Evolutionary conservation across 2,888 invertebrate genomes (phyloP).

Genomic region (Eudasyphora cyanicolor): DNA sequence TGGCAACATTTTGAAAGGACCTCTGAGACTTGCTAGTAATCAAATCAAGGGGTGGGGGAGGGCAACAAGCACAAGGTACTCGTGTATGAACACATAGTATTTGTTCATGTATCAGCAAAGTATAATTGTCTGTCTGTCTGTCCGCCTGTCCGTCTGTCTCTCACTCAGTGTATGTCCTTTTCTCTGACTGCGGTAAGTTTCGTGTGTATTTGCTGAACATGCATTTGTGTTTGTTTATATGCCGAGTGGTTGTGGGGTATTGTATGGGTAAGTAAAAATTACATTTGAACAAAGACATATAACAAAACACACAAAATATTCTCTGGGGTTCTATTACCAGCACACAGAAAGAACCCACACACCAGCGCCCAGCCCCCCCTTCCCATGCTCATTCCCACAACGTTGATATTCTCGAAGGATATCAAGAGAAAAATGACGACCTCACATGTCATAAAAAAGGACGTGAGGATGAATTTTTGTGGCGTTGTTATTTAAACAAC

Average conservation of each 20-base stretch:
- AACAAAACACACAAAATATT: not conserved
- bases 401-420: conserved; percentile 16
- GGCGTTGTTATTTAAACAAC: not conserved
- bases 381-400: not conserved
- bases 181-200: not conserved
- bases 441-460: conserved; percentile 48
- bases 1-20: conserved; percentile 19
- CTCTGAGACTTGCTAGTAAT: not conserved
- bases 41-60: not conserved
- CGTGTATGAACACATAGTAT: not conserved
- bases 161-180: no score
- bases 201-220: not conserved
- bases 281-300: conserved; percentile 19
- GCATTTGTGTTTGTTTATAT: not conserved
- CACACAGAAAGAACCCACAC: not conserved
- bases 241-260: not conserved
- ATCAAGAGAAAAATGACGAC: conserved; percentile 38
- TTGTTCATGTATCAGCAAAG: not conserved
- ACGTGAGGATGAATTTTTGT: conserved; percentile 16
- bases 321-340: conserved; percentile 56
- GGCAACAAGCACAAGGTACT: no score
- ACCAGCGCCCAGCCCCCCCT: no score
- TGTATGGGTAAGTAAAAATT: conserved; percentile 12
- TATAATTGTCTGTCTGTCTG: not conserved
- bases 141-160: not conserved